Conservation (phyloP, 2,888 invertebrate species). For the Synanthedon tipuliformis region DNA sequence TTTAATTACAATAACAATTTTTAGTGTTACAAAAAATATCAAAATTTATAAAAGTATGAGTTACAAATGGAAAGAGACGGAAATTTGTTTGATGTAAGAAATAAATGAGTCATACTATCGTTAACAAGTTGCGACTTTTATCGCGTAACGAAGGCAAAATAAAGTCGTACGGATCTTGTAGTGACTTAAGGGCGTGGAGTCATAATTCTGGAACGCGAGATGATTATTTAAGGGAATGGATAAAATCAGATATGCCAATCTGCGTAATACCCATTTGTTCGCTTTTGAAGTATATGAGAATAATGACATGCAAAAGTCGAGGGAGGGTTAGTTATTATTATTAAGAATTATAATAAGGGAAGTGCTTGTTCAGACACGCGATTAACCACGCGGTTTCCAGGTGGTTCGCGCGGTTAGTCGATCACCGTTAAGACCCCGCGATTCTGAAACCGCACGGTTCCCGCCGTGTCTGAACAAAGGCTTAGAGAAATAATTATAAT, state of each 20-base stretch:
- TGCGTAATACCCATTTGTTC: slow-evolving; percentile 35
- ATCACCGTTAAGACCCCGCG: no score
- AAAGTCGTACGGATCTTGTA: slow-evolving; percentile 64
- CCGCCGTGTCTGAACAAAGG: no score
- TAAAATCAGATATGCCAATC: slow-evolving; percentile 46
- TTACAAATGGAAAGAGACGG: slow-evolving; percentile 19
- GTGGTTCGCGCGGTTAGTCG: no score
- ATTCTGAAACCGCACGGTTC: no score
- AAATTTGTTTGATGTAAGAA: slow-evolving; percentile 8
- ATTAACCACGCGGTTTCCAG: no score
- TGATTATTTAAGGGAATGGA: slow-evolving; percentile 55
- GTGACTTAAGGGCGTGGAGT: slow-evolving; percentile 69
- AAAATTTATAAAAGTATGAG: slow-evolving; percentile 26
- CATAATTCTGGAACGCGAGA: slow-evolving; percentile 37
- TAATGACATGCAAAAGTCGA: slow-evolving; percentile 36
- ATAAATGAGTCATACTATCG: slow-evolving; percentile 39
- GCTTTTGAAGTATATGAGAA: slow-evolving; percentile 27
- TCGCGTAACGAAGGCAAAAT: slow-evolving; percentile 66
- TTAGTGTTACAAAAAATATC: slow-evolving; percentile 11
- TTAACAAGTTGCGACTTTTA: slow-evolving; percentile 24
- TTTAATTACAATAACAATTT: no score
- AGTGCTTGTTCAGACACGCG: no score
- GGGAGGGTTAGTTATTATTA: slow-evolving; percentile 24
- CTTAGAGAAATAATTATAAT: no score
- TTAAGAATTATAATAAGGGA: not conserved